These are phyloP conservation scores for Reinhardtius hippoglossoides DNA, from an alignment of 2,113 vertebrate species.

Conservation along the genomic window DNA sequence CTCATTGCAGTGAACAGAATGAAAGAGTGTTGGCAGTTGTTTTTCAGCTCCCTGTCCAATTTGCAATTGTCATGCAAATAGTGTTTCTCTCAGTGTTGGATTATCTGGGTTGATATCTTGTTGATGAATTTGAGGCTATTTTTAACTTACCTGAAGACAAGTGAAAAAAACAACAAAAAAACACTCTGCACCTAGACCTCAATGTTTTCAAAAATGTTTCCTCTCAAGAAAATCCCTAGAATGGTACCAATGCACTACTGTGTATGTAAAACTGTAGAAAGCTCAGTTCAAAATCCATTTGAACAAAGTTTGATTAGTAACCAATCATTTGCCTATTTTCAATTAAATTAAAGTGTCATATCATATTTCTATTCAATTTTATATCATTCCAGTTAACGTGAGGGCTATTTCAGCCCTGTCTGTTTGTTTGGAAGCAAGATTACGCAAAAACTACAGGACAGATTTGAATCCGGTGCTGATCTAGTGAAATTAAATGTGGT, in stretches of 20 bases:
- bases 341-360: too few species aligned
- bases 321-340: too few species aligned
- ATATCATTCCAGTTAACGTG: too few species aligned
- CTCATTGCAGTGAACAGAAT: background rate
- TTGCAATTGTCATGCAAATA: background rate
- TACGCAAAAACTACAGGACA: too few species aligned
- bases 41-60: constrained; percentile 12
- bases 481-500: too few species aligned
- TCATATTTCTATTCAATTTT: too few species aligned
- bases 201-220: background rate
- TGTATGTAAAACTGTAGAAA: too few species aligned
- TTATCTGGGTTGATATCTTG: background rate
- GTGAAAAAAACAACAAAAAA: background rate
- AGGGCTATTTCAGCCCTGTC: too few species aligned
- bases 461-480: too few species aligned
- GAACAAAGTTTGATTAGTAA: background rate
- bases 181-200: background rate
- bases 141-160: constrained; percentile 1
- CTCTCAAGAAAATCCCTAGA: background rate
- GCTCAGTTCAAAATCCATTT: too few species aligned
- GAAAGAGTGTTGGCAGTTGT: background rate
- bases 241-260: background rate
- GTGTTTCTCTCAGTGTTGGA: constrained; percentile 1
- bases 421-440: too few species aligned
- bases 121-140: constrained; percentile 5